Evolutionary conservation across 2,797 vertebrate genomes (phyloP).

Genomic region (Halcyon badia): DNA sequence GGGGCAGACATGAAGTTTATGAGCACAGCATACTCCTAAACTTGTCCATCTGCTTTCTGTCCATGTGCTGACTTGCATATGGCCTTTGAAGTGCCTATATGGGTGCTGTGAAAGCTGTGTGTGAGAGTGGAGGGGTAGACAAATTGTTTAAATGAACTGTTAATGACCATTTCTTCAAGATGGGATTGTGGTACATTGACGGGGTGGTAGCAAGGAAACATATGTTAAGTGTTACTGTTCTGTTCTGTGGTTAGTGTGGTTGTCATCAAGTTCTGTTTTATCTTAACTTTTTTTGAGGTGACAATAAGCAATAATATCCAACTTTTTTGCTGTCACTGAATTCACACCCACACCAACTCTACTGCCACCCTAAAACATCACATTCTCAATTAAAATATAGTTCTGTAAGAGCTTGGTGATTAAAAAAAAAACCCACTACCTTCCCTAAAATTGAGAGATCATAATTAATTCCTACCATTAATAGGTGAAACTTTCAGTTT

Average conservation of each 20-base stretch:
- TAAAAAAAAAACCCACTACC: background rate
- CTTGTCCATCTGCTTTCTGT: background rate
- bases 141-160: background rate
- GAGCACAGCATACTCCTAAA: background rate
- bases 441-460: background rate
- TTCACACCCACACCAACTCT: conserved; percentile 31
- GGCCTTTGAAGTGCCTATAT: background rate
- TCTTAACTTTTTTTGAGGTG: conserved; percentile 18
- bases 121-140: background rate
- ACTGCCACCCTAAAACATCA: background rate
- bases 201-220: conserved; percentile 9
- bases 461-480: background rate
- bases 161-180: background rate
- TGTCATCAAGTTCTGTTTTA: conserved; percentile 34
- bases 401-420: background rate
- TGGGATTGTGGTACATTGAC: background rate
- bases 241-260: conserved; percentile 14
- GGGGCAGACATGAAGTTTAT: background rate
- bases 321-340: conserved; percentile 22
- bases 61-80: background rate
- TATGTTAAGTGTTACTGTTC: conserved; percentile 41
- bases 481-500: background rate
- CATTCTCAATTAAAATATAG: conserved; percentile 21
- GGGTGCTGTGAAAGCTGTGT: background rate
- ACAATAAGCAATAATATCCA: conserved; percentile 15